Conservation (phyloP, 2,113 vertebrate species). For the Neogale vison region DNA sequence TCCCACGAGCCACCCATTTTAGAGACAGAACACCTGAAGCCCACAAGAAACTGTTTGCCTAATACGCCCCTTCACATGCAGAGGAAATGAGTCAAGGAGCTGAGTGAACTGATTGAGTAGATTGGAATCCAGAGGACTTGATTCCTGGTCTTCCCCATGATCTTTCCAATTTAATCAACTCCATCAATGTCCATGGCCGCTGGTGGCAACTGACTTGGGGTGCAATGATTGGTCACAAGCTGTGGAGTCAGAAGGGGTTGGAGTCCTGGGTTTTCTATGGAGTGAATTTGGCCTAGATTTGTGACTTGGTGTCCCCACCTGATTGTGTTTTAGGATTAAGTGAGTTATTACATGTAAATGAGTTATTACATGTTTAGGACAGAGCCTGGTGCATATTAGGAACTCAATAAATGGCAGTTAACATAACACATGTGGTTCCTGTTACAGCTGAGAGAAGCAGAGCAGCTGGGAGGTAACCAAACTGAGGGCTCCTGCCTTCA, state of each 20-base stretch:
- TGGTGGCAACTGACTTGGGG: not conserved
- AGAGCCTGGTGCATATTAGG: not conserved
- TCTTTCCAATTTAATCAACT: not conserved
- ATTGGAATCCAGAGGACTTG: not conserved
- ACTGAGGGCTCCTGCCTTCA: not conserved
- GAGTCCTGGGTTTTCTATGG: not conserved
- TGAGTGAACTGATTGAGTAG: not conserved
- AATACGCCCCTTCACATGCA: not conserved
- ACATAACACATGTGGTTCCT: not conserved
- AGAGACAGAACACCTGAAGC: not conserved
- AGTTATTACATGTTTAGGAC: not conserved
- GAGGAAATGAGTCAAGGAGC: not conserved
- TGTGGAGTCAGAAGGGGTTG: not conserved
- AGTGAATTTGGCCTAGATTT: not conserved
- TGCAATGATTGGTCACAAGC: not conserved
- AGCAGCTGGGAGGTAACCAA: not conserved
- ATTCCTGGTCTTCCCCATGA: not conserved
- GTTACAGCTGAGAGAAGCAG: accelerated
- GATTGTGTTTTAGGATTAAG: not conserved
- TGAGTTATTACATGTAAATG: not conserved
- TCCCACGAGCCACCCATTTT: not conserved
- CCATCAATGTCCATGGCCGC: accelerated
- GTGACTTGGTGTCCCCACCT: not conserved
- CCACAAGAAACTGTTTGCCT: not conserved
- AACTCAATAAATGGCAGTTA: not conserved